Percentiles rank a stretch among this genome's conserved stretches.
These are phyloP conservation scores for Coenonympha arcania DNA, from an alignment of 2,888 invertebrate species.

Conservation along the genomic window DNA sequence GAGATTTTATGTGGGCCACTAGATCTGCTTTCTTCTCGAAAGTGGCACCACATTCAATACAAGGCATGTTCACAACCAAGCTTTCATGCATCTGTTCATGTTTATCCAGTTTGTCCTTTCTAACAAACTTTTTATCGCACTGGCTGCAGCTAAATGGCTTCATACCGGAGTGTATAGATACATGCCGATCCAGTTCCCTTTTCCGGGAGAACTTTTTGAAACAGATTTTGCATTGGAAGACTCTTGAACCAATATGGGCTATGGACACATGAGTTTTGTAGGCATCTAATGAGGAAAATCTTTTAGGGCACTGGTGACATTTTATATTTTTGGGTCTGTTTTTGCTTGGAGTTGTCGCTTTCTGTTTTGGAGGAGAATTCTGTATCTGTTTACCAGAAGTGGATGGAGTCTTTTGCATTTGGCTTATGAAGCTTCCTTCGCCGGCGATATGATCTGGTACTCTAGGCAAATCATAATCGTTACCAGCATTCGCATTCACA, in stretches of 20 bases:
- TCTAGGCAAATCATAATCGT: conserved; percentile 63
- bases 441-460: conserved; percentile 71
- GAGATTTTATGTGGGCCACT: conserved; percentile 75
- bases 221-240: conserved; percentile 78
- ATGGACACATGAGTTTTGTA: conserved; percentile 71
- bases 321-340: conserved; percentile 69
- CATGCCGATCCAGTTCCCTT: conserved; percentile 80
- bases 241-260: conserved; percentile 70
- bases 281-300: conserved; percentile 67
- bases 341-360: conserved; percentile 44
- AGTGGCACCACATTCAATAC: conserved; percentile 76
- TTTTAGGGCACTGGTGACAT: conserved; percentile 70
- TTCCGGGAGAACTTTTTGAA: conserved; percentile 79
- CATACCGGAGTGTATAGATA: conserved; percentile 78
- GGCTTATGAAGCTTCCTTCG: conserved; percentile 61
- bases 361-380: conserved; percentile 52
- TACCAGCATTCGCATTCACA: conserved; percentile 35
- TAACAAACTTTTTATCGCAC: conserved; percentile 79
- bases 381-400: conserved; percentile 43
- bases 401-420: conserved; percentile 51
- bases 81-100: conserved; percentile 79
- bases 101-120: conserved; percentile 79
- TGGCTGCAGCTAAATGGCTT: conserved; percentile 79
- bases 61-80: conserved; percentile 74
- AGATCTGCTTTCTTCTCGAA: conserved; percentile 75